phyloP scores from a whole-genome alignment of 2,888 invertebrate species.

The Trachelus tabidus region DNA sequence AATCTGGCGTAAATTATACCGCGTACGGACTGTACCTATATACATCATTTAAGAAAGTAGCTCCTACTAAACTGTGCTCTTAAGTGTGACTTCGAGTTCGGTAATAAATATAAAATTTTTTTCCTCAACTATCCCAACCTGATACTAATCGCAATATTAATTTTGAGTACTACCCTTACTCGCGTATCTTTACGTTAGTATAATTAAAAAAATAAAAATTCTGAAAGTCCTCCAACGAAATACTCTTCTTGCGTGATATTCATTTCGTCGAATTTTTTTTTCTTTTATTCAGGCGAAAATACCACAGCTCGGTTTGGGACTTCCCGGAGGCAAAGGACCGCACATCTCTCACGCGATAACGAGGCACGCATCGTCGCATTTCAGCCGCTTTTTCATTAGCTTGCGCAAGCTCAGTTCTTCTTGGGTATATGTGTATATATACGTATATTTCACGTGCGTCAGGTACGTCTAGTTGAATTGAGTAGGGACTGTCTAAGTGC shows the following conservation, averaged over 20 bases:
- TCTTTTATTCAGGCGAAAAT: not conserved
- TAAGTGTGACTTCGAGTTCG: not conserved
- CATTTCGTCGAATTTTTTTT: not conserved
- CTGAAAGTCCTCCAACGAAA: not conserved
- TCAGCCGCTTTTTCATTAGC: not conserved
- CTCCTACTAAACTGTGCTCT: not conserved
- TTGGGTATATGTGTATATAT: not conserved
- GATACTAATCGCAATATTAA: not conserved
- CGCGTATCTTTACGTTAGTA: not conserved
- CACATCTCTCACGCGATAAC: not conserved
- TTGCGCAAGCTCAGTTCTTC: not conserved
- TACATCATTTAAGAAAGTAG: not conserved
- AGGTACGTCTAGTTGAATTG: not conserved
- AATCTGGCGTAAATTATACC: not conserved
- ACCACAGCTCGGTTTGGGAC: not conserved
- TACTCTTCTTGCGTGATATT: not conserved
- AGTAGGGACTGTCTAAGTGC: not conserved
- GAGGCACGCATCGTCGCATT: slow-evolving; percentile 2
- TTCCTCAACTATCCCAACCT: not conserved
- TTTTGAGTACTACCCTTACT: not conserved
- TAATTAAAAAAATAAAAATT: not conserved
- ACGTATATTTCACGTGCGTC: not conserved
- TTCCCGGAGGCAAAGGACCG: not conserved
- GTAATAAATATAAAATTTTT: slow-evolving; percentile 2
- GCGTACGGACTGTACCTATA: not conserved